Conservation (phyloP, 92 coral and sea anemone species). For the Chrysogorgia sp. region DNA sequence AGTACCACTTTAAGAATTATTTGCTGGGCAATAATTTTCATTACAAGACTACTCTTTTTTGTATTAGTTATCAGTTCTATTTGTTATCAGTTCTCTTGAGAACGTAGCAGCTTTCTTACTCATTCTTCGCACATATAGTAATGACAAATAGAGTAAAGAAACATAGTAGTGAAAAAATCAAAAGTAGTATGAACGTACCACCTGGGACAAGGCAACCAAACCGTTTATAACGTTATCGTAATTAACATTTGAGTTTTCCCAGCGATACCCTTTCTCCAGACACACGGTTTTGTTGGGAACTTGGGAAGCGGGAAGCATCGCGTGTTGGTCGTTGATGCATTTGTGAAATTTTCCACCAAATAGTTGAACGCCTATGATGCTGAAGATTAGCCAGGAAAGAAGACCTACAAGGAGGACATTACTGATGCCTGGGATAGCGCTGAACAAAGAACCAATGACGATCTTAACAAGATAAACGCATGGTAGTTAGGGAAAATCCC, state of each 20-base stretch:
- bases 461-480: constrained; percentile 54
- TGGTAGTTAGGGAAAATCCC: too few relatives aligned
- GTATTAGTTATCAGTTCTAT: too few relatives aligned
- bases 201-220: constrained; percentile 87
- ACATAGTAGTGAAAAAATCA: too few relatives aligned
- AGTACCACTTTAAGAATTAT: too few relatives aligned
- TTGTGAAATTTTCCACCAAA: constrained; percentile 98
- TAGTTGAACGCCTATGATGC: constrained; percentile 96
- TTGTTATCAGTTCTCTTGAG: too few relatives aligned
- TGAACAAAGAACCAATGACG: constrained; percentile 84
- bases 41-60: too few relatives aligned
- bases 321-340: constrained; percentile 71
- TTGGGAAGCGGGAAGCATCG: constrained; percentile 60
- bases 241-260: constrained; percentile 86
- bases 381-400: constrained; percentile 94
- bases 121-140: too few relatives aligned
- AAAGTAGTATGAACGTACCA: constrained; percentile 87
- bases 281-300: constrained; percentile 89
- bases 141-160: too few relatives aligned
- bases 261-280: constrained; percentile 68
- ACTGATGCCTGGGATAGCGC: constrained; percentile 94
- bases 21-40: too few relatives aligned
- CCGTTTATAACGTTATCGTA: constrained; percentile 84
- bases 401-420: constrained; percentile 92
- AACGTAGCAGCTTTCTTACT: too few relatives aligned